phyloP scores from a whole-genome alignment of 2,888 invertebrate species.

The Elegia similella region DNA sequence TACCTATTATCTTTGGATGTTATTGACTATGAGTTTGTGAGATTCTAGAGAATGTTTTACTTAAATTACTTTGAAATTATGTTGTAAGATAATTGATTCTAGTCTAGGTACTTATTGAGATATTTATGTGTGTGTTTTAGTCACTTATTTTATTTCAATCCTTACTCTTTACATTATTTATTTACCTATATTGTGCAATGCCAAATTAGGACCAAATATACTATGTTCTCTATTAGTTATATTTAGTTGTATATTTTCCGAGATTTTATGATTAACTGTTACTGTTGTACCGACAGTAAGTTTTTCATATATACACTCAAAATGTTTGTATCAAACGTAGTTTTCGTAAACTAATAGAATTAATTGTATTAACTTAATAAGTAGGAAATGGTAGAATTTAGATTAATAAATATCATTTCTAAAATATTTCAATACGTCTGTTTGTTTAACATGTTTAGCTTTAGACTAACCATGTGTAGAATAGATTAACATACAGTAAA shows the following conservation, averaged over 20 bases:
- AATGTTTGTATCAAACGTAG: slow-evolving; percentile 56
- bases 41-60: slow-evolving; percentile 54
- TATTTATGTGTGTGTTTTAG: slow-evolving; percentile 49
- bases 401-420: slow-evolving; percentile 79
- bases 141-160: slow-evolving; percentile 49
- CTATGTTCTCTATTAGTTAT: slow-evolving; percentile 62
- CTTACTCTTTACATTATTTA: slow-evolving; percentile 57
- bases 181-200: slow-evolving; percentile 55
- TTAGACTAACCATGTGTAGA: slow-evolving; percentile 80
- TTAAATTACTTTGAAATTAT: slow-evolving; percentile 45
- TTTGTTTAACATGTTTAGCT: slow-evolving; percentile 81
- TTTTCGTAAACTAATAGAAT: slow-evolving; percentile 71
- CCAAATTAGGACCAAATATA: slow-evolving; percentile 53
- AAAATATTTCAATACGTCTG: slow-evolving; percentile 77
- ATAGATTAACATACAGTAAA: slow-evolving; percentile 71
- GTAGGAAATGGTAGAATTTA: slow-evolving; percentile 71
- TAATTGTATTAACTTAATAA: slow-evolving; percentile 76
- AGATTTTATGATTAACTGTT: slow-evolving; percentile 51
- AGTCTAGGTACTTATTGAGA: slow-evolving; percentile 43
- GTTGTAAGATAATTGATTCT: slow-evolving; percentile 48
- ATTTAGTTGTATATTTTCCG: slow-evolving; percentile 57
- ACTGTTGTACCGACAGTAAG: slow-evolving; percentile 54
- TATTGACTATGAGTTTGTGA: slow-evolving; percentile 54
- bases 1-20: slow-evolving; percentile 77
- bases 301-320: slow-evolving; percentile 49